Base-by-base conservation (phyloP, 2,113 vertebrate species). In the Apus apus region DNA sequence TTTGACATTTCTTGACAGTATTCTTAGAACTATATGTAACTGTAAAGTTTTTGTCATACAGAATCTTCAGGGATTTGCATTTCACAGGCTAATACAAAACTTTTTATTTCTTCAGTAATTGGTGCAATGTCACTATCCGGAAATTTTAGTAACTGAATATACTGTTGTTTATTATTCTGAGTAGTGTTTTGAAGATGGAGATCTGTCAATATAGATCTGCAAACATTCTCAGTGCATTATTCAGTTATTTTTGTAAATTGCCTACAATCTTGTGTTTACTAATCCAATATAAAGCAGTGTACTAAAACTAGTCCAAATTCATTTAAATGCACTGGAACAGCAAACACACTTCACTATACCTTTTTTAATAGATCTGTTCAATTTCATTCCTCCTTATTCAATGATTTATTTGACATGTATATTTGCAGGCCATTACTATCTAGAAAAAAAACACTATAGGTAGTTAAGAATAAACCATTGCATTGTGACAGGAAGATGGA, bases 331-430 rank as follows among this genome's bases (percentile, higher is more conserved):
- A 70, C 11, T 61, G 34, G 25, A 80, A 32, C 4, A 3, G 14
- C 0, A 9, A 94, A 56, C 22, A 60, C 23, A 71, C 27, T 88
- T 90, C 60, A 46, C 30, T 77, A 53, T 60, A 67, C 34, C 5
- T 48, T 86, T 86, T 77, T 38, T 30, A 88, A 90, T 53, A 81
- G 51, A 43, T 80, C 23, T 94, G 48, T 83, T 96, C 64, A 14
- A 67, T 91, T 93, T 95, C 23, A 51, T 94, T 93, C 65, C 23
- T 91, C 29, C 21, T 86, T 93, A 71, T 89, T 88, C 56, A 53
- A 48, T 71, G 64, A 58, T 86, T 91, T 93, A 90, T 89, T 92
- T 84, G 85, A 60, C 58, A 6, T 68, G 20, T 86, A 34, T 71
- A 80, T 80, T 90, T 92, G 38, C n/a, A 95, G 68, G 18, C 32